These are phyloP conservation scores for Mesodorylaimus sp. DNA, from an alignment of 2,888 invertebrate genomes.

Conservation along the genomic window DNA sequence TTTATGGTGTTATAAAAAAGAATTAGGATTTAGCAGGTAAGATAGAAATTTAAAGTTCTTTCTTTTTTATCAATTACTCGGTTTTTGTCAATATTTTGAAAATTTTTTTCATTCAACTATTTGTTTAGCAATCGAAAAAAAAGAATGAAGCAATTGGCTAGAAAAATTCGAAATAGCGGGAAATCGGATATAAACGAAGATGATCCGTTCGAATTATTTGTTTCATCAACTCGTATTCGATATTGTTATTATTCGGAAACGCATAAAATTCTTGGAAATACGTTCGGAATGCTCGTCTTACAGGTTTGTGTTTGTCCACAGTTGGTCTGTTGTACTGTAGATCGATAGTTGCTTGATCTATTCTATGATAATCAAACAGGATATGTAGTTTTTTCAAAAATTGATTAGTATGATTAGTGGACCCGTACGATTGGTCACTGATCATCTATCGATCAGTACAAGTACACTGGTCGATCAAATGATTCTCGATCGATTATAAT, in stretches of 20 bases:
- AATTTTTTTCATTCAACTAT: slow-evolving; percentile 5
- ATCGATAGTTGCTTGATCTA: neutral
- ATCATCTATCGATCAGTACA: too few species aligned
- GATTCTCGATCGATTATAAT: too few species aligned
- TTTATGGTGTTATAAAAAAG: slow-evolving; percentile 95
- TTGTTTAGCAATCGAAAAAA: slow-evolving; percentile 63
- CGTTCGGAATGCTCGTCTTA: slow-evolving; percentile 81
- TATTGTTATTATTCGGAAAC: slow-evolving; percentile 95
- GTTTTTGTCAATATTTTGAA: slow-evolving; percentile 3
- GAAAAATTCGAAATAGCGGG: slow-evolving; percentile 61
- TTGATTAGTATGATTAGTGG: too few species aligned
- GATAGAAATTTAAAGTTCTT: neutral
- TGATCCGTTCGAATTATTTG: slow-evolving; percentile 84
- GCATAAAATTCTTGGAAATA: slow-evolving; percentile 88
- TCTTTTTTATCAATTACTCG: neutral
- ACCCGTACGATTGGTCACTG: too few species aligned
- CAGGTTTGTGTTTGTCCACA: slow-evolving; percentile 47
- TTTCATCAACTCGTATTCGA: slow-evolving; percentile 84
- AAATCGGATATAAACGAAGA: slow-evolving; percentile 76
- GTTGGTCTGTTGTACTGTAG: neutral
- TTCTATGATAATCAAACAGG: too few species aligned
- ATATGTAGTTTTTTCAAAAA: too few species aligned
- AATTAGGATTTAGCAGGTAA: slow-evolving; percentile 64
- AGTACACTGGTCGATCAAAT: too few species aligned
- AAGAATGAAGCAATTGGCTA: slow-evolving; percentile 58